Conservation (phyloP, 53 echinoderm and acorn worm species). For the Holothuria scabra region DNA sequence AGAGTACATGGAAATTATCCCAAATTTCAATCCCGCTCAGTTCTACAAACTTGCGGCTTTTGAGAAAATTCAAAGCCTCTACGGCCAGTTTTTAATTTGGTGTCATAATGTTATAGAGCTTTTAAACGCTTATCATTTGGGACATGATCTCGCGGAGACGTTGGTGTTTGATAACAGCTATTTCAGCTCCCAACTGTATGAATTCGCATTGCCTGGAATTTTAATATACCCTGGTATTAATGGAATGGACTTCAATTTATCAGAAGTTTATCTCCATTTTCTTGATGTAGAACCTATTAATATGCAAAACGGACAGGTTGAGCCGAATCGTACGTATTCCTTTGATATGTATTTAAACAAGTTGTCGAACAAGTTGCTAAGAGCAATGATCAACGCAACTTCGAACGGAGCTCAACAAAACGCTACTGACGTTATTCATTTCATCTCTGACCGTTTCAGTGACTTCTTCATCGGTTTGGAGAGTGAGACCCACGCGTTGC, state of each 20-base stretch:
- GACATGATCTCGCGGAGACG: neutral
- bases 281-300: neutral
- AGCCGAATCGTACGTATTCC: neutral
- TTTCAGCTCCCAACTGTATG: constrained; percentile 2
- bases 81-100: constrained; percentile 10
- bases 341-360: neutral
- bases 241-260: constrained; percentile 2
- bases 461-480: no score
- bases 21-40: neutral
- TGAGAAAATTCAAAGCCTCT: neutral
- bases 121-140: neutral
- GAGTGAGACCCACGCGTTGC: no score
- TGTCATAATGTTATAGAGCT: neutral
- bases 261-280: neutral
- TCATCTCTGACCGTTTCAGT: no score
- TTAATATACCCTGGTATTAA: neutral
- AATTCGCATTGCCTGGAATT: constrained; percentile 4
- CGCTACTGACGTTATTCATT: no score
- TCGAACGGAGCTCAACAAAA: no score
- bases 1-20: constrained; percentile 7
- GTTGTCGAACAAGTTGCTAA: no score
- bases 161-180: neutral
- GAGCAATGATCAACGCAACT: no score
- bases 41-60: constrained; percentile 17
- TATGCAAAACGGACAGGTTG: neutral